A percentile compares a stretch with the other conserved stretches of the same genome.
These are phyloP conservation scores for Spialia ferax DNA, from an alignment of 2,888 invertebrate species.

Conservation along the genomic window DNA sequence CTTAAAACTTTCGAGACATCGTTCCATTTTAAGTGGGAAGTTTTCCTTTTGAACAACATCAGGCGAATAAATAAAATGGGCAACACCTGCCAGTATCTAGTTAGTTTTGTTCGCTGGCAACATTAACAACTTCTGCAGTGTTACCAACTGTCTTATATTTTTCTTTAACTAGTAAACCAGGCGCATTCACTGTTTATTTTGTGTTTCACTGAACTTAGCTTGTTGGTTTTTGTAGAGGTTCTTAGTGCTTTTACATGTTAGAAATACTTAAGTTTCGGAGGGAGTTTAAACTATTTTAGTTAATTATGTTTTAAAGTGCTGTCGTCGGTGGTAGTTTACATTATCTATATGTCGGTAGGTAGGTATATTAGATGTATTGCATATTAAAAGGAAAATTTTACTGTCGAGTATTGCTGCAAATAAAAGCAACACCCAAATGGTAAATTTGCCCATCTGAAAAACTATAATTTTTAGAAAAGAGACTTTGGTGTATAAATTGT, in stretches of 20 bases:
- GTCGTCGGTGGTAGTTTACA: no score
- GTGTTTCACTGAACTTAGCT: constrained; percentile 6
- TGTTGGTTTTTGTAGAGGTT: background rate
- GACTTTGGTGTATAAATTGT: no score
- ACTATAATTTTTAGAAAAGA: no score
- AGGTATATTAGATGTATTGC: no score
- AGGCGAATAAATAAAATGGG: constrained; percentile 28
- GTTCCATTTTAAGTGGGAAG: constrained; percentile 31
- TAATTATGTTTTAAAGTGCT: no score
- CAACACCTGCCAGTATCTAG: constrained; percentile 37
- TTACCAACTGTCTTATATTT: constrained; percentile 23
- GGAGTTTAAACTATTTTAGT: no score
- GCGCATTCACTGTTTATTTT: background rate
- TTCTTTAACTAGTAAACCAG: constrained; percentile 8
- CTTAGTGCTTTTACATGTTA: background rate
- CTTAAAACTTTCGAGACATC: constrained; percentile 36
- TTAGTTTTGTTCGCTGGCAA: constrained; percentile 35
- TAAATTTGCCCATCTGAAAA: no score
- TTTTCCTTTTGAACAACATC: constrained; percentile 28
- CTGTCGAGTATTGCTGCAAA: no score
- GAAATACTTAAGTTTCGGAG: background rate
- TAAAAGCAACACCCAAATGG: no score
- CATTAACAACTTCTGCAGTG: constrained; percentile 28
- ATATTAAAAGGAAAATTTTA: no score
- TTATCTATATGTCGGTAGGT: no score